These are phyloP conservation scores for Melospiza georgiana DNA, from an alignment of 2,113 vertebrate genomes.

Conservation along the genomic window DNA sequence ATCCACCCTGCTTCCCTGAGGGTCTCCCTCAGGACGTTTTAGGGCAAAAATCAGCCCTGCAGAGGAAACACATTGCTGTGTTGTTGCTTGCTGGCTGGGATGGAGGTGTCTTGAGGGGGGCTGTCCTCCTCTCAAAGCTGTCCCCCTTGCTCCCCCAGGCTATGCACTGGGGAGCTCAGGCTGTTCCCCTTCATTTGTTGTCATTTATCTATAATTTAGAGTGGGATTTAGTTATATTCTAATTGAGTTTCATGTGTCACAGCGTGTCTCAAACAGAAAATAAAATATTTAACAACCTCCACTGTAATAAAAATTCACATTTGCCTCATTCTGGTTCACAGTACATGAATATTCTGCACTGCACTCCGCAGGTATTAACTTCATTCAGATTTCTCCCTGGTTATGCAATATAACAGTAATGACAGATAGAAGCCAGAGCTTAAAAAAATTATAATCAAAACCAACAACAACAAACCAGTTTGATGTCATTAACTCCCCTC, in stretches of 20 bases:
- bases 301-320: conserved; percentile 68
- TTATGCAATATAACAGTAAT: conserved; percentile 52
- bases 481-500: conserved; percentile 16
- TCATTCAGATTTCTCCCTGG: conserved; percentile 52
- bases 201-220: conserved; percentile 49
- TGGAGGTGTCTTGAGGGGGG: background rate
- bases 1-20: background rate
- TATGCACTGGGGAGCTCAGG: background rate
- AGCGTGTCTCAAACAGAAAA: conserved; percentile 57
- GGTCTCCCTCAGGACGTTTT: background rate
- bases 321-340: conserved; percentile 50
- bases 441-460: conserved; percentile 18
- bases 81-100: background rate
- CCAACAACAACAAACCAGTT: background rate
- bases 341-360: conserved; percentile 54
- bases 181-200: conserved; percentile 24
- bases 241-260: conserved; percentile 61
- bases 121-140: background rate
- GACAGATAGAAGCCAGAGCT: conserved; percentile 50
- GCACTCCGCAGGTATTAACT: conserved; percentile 36
- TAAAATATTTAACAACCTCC: conserved; percentile 69
- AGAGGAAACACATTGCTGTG: background rate
- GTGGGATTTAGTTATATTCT: conserved; percentile 28
- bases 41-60: background rate
- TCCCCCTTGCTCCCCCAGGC: background rate